Evolutionary conservation across 2,888 invertebrate species (phyloP).

Genomic region (Eilema griseolum): DNA sequence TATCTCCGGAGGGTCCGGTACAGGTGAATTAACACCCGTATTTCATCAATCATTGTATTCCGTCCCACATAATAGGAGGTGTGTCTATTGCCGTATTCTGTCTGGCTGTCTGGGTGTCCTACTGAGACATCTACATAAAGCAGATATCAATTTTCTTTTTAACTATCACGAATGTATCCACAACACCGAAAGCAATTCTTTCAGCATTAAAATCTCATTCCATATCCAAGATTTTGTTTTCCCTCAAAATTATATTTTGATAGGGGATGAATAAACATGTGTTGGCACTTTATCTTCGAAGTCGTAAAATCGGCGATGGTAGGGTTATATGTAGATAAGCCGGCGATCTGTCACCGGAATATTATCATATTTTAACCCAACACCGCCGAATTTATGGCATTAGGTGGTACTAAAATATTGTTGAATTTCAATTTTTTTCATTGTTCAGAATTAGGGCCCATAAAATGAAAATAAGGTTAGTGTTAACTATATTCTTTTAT

Average conservation of each 20-base stretch:
- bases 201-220: neutral
- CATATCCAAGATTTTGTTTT: conserved; percentile 33
- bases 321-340: conserved; percentile 48
- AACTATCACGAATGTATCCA: neutral
- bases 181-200: neutral
- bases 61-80: no score
- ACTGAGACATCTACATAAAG: no score
- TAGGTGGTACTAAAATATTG: conserved; percentile 13
- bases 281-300: conserved; percentile 49
- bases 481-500: neutral
- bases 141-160: neutral
- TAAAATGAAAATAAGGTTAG: neutral
- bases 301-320: conserved; percentile 46
- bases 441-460: neutral
- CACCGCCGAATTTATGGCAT: conserved; percentile 31
- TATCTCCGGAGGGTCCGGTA: no score
- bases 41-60: no score
- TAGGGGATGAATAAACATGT: conserved; percentile 50
- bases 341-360: conserved; percentile 48
- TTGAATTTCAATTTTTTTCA: neutral
- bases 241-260: conserved; percentile 41
- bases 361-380: conserved; percentile 47
- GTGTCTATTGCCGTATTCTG: no score
- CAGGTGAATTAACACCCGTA: no score
- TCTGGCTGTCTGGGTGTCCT: no score